Conservation (phyloP, 2,113 vertebrate genomes). For the Struthidea cinerea region DNA sequence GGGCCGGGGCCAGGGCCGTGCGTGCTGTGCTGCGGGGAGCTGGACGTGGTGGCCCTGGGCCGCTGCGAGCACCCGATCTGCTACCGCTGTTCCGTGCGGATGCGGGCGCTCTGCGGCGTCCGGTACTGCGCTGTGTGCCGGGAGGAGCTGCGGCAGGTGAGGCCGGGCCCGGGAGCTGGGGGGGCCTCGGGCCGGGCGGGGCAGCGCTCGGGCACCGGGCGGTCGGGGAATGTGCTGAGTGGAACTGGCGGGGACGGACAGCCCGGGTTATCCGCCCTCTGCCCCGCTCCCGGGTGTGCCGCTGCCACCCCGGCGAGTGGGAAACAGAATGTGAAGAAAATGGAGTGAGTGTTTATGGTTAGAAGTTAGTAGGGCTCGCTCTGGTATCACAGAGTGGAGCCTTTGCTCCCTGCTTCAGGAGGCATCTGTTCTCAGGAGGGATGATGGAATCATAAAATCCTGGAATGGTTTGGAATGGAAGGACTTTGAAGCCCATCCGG, state of each 20-base stretch:
- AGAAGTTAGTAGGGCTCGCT: neutral
- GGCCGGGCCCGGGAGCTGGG: neutral
- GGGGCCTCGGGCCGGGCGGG: neutral
- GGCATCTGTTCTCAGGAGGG: too few species aligned
- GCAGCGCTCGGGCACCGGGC: neutral
- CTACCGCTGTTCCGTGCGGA: constrained; percentile 96
- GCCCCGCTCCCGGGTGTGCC: neutral
- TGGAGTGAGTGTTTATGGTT: neutral
- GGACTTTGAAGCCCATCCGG: neutral
- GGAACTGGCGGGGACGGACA: neutral
- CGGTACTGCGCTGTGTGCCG: constrained; percentile 98
- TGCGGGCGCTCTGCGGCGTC: constrained; percentile 94
- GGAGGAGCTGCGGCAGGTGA: constrained; percentile 93
- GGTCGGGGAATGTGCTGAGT: neutral
- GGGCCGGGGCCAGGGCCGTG: constrained; percentile 70
- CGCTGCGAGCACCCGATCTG: constrained; percentile 97
- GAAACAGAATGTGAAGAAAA: neutral
- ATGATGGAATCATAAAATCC: neutral
- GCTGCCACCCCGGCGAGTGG: neutral
- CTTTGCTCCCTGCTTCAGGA: neutral
- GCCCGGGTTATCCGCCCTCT: neutral
- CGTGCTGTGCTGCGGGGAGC: constrained; percentile 92
- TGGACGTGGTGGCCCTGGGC: constrained; percentile 89
- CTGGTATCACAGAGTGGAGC: neutral
- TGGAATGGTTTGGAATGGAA: neutral